Evolutionary conservation across 2,888 invertebrate genomes (phyloP), one percentile per base, ranked within the genome.

Genomic region (Xanthorhoe designata): DNA sequence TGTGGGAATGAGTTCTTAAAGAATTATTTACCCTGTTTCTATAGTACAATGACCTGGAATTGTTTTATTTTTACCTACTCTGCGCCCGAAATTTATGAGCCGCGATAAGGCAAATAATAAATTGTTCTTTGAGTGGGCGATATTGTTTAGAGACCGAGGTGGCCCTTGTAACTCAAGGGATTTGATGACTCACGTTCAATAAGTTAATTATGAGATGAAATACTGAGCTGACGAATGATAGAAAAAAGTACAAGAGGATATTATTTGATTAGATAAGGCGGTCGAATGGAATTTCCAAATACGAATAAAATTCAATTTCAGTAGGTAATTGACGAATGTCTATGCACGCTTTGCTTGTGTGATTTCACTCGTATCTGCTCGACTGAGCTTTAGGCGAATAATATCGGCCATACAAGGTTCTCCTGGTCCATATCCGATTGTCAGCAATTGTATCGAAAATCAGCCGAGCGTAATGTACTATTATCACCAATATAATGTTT

Each of bases 1-100:
- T 75, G 74, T 76, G 55, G 73, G 68, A 69, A 61, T 68, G 64
- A 71, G 68, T 67, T 69, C 70, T 71, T 72, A 67, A 72, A 73
- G 70, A 72, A 73, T 72, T 70, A 71, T 70, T 65, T 66, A 64
- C 71, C 51, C 68, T 64, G 61, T 69, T 73, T 66, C 68, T 52
- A 66, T 71, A 69, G 73, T 71, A 72, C 72, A 65, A 71, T 62
- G 71, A 71, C 70, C 69, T 64, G 50, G 50, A 49, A 70, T 64
- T 66, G 69, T 75, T 68, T 72, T 72, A 70, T 71, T 72, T 68
- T 66, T 69, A 64, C 64, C 56, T 63, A 56, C 63, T 56, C 58
- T 24, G 32, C 38, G 67, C 49, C 42, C 42, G 42, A 57, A 67
- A 63, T 68, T 53, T 64, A 68, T 61, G 57, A 24, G 53, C 15